These are phyloP conservation scores for Mormyrops boulengeri DNA, from an alignment of 2,797 vertebrate species.

Conservation along the genomic window DNA sequence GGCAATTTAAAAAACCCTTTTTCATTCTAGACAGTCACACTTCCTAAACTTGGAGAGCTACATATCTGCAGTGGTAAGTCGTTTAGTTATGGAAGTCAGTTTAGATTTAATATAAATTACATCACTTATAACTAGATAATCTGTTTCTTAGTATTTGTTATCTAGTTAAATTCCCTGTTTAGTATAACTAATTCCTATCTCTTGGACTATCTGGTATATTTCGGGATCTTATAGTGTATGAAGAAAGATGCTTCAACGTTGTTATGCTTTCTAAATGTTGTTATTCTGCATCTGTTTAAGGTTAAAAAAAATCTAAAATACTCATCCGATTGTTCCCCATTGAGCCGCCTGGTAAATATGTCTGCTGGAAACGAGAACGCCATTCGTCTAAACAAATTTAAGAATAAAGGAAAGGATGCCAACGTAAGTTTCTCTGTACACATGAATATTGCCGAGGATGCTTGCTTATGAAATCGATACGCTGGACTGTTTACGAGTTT, in stretches of 20 bases:
- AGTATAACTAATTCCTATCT: not conserved
- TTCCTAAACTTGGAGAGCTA: not conserved
- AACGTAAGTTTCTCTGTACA: slow-evolving; percentile 62
- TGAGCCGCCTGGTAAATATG: slow-evolving; percentile 57
- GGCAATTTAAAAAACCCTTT: slow-evolving; percentile 84
- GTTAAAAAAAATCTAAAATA: not conserved
- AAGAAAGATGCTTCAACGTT: not conserved
- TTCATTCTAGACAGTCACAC: not conserved
- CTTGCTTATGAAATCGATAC: not conserved
- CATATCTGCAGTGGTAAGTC: not conserved
- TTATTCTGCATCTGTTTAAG: not conserved
- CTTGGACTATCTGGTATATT: not conserved
- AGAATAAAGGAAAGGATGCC: slow-evolving; percentile 92
- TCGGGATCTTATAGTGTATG: not conserved
- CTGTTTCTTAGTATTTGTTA: not conserved
- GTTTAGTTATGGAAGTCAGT: not conserved
- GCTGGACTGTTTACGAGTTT: not conserved
- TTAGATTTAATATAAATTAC: not conserved
- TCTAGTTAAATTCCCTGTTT: not conserved
- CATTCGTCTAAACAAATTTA: slow-evolving; percentile 81
- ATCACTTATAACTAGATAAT: not conserved
- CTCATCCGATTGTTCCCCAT: not conserved
- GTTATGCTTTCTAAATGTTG: not conserved
- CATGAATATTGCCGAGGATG: not conserved
- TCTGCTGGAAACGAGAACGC: slow-evolving; percentile 68